Evolutionary conservation across 1,140 invertebrate species (phyloP), one percentile per base, ranked within the genome.

Genomic region (Fopius arisanus): DNA sequence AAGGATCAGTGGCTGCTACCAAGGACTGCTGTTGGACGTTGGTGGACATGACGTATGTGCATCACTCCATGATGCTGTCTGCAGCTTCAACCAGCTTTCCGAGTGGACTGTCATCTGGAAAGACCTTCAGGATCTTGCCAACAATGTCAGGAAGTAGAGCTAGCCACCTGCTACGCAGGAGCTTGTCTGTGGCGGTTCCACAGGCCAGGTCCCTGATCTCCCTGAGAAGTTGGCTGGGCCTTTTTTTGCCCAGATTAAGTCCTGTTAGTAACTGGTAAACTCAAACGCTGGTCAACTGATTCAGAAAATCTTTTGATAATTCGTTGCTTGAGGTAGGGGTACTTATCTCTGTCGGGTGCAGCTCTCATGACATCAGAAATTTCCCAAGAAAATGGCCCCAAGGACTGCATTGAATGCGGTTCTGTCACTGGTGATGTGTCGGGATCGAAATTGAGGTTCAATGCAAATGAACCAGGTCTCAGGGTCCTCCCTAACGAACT

Each of bases 401-500:
- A 66, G 3, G n/a, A 2, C 7, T 78, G 66, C 0, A 80, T 41
- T 28, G 75, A 63, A 81, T 68, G 79, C 80, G 0, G 77, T 75
- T 0, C 73, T 71, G 33, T 81, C 78, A 0, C 29, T 43, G 0
- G 67, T 76, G 0, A 81, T 78, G 0, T 65, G 31, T 0, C 70
- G 41, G 0, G 74, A 14, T 0, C 10, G 1, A 67, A 84, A 82
- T 37, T 79, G 74, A 0, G 79, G 72, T 37, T 85, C 82, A 1
- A 84, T 33, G 37, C 12, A 12, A 12, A 6, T 6, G 5, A 84
- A 82, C 83, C 82, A 85, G 3, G 84, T 29, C 7, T 73, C 70
- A 0, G 79, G 75, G 3, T 37, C 5, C 5, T 4, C 33, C 12
- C 33, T 37, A 12, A 4, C 12, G 33, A 37, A 37, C 12, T 6